phyloP scores from a whole-genome alignment of 2,888 invertebrate species.

The Artemia sp. region DNA sequence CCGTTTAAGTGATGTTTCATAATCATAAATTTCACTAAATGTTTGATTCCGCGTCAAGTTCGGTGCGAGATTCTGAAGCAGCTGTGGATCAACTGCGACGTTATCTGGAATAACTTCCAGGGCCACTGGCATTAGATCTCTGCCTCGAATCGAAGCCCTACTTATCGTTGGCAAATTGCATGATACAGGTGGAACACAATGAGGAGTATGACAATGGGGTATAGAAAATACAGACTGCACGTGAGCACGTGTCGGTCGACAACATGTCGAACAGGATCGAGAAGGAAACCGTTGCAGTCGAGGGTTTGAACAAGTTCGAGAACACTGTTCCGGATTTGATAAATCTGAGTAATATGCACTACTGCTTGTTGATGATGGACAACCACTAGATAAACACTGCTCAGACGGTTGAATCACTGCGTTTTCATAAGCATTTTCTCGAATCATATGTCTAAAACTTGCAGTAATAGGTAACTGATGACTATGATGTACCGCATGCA shows the following conservation, averaged over 20 bases:
- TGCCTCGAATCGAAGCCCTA: slow-evolving; percentile 7
- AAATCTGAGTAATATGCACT: slow-evolving; percentile 57
- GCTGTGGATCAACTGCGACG: slow-evolving; percentile 17
- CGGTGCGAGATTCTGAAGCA: slow-evolving; percentile 9
- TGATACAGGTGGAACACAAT: not conserved
- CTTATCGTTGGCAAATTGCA: not conserved
- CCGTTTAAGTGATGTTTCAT: slow-evolving; percentile 17
- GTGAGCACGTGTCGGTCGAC: slow-evolving; percentile 1
- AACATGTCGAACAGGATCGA: slow-evolving; percentile 11
- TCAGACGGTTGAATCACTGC: slow-evolving; percentile 44
- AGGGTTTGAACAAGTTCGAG: slow-evolving; percentile 5
- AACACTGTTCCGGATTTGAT: slow-evolving; percentile 31
- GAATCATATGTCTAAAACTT: slow-evolving; percentile 15
- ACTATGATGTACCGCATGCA: slow-evolving; percentile 5
- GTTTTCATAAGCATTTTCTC: slow-evolving; percentile 42
- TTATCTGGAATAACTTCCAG: slow-evolving; percentile 23
- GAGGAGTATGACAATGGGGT: slow-evolving; percentile 3
- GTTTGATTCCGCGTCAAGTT: slow-evolving; percentile 4
- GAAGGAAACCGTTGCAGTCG: slow-evolving; percentile 17
- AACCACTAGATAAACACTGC: slow-evolving; percentile 26
- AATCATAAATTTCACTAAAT: slow-evolving; percentile 18
- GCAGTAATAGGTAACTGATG: slow-evolving; percentile 17
- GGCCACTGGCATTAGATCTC: slow-evolving; percentile 23
- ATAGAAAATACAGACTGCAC: slow-evolving; percentile 12
- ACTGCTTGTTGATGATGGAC: slow-evolving; percentile 45